phyloP scores from a whole-genome alignment of 53 echinoderm and acorn worm species.

The Antedon mediterranea region DNA sequence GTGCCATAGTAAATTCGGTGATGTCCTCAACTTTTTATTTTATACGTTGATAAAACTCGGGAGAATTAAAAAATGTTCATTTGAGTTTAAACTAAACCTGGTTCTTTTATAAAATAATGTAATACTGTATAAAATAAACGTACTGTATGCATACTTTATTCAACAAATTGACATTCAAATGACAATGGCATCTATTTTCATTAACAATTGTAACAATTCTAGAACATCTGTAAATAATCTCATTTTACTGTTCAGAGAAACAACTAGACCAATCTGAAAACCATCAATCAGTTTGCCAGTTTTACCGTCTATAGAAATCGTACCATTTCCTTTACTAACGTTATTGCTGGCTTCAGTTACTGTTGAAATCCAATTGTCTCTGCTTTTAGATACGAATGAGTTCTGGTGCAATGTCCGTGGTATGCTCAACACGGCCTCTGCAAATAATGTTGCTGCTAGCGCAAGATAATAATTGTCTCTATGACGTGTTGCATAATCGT shows the following conservation, averaged over 20 bases:
- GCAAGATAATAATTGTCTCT: background rate
- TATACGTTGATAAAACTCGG: too few relatives aligned
- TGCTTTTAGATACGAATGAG: background rate
- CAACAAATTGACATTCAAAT: too few relatives aligned
- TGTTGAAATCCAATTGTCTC: background rate
- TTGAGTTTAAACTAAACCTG: too few relatives aligned
- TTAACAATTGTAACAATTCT: background rate
- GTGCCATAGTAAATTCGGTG: too few relatives aligned
- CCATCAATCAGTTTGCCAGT: background rate
- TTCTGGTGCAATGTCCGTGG: background rate
- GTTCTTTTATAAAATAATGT: too few relatives aligned
- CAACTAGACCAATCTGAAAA: background rate
- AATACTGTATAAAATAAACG: too few relatives aligned
- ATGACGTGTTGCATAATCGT: background rate
- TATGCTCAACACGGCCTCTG: background rate
- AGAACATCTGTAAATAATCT: background rate
- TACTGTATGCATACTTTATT: too few relatives aligned
- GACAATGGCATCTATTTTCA: background rate
- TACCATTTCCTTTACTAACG: background rate
- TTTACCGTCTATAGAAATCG: background rate
- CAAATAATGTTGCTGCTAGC: background rate
- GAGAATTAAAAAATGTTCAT: too few relatives aligned
- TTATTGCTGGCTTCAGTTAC: background rate
- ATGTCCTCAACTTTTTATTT: too few relatives aligned
- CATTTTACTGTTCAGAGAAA: background rate